Conservation (phyloP, 2,797 vertebrate genomes). For the Anisognathus igniventris region DNA sequence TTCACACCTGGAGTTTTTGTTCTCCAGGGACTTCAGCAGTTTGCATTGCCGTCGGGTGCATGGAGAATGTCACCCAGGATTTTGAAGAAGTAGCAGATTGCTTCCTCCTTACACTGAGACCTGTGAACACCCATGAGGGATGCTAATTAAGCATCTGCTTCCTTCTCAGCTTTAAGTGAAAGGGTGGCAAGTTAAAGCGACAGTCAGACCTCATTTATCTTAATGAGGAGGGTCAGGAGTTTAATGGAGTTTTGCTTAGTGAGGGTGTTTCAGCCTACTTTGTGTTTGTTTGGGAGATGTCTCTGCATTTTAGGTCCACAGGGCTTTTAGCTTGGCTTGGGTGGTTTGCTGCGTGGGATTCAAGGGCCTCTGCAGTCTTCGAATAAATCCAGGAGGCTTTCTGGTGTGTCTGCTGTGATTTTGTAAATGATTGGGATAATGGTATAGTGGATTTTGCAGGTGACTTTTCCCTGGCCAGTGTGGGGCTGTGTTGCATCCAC, state of each 20-base stretch:
- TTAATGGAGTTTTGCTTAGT: slow-evolving; percentile 2
- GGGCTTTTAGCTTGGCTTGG: background rate
- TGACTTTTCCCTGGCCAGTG: background rate
- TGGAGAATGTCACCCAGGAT: background rate
- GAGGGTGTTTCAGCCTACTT: background rate
- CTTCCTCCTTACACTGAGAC: background rate
- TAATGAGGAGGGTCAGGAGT: slow-evolving; percentile 18
- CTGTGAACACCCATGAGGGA: slow-evolving; percentile 27
- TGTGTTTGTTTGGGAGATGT: background rate
- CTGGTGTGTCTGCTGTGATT: background rate
- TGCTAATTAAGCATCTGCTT: slow-evolving; percentile 57
- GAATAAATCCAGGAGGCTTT: background rate
- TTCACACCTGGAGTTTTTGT: background rate
- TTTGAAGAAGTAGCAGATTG: slow-evolving; percentile 1
- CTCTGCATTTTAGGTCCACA: background rate
- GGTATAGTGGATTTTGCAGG: background rate
- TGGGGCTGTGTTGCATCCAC: background rate
- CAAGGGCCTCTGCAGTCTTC: background rate
- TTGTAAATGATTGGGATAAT: background rate
- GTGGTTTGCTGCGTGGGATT: background rate
- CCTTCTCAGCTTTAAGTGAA: slow-evolving; percentile 26
- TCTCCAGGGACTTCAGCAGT: background rate
- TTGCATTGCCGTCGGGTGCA: rapidly evolving
- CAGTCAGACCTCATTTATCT: slow-evolving; percentile 47
- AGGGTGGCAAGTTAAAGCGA: slow-evolving; percentile 44